A percentile compares a stretch with the other conserved stretches of the same genome.
phyloP scores from a whole-genome alignment of 2,113 vertebrate genomes.

The Pteropus alecto region DNA sequence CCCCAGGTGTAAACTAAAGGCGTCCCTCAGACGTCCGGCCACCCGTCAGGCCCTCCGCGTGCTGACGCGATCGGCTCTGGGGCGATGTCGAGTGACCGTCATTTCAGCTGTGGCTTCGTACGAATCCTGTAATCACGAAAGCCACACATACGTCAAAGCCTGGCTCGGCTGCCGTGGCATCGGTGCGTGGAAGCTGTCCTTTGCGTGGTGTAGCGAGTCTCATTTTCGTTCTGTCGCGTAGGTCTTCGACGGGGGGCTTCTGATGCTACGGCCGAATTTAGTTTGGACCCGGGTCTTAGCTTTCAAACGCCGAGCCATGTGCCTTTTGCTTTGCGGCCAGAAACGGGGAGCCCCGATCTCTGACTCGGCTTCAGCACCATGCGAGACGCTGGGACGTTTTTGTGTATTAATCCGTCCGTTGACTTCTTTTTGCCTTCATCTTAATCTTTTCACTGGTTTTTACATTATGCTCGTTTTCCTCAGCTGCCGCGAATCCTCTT shows the following conservation, averaged over 20 bases:
- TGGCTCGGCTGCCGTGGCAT: no score
- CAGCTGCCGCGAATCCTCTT: background rate
- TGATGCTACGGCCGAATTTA: background rate
- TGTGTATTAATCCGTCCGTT: fast-evolving
- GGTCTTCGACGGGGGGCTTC: no score
- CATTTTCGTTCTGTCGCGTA: background rate
- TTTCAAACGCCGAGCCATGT: fast-evolving
- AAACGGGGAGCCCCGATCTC: fast-evolving
- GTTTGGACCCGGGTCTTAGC: background rate
- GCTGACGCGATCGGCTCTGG: no score
- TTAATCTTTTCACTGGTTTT: background rate
- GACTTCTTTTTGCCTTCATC: background rate
- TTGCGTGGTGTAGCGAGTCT: background rate
- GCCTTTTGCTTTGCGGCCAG: background rate
- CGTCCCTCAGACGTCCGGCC: fast-evolving
- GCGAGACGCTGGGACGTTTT: fast-evolving
- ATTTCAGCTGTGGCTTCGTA: background rate
- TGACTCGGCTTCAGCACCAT: fast-evolving
- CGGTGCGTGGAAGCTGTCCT: background rate
- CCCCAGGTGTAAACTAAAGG: background rate
- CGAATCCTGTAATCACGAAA: background rate
- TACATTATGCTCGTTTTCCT: background rate
- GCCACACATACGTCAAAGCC: background rate
- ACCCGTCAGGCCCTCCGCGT: fast-evolving
- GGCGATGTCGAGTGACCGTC: no score